Conservation (phyloP, 2,888 invertebrate species). For the Lathronympha strigana region DNA sequence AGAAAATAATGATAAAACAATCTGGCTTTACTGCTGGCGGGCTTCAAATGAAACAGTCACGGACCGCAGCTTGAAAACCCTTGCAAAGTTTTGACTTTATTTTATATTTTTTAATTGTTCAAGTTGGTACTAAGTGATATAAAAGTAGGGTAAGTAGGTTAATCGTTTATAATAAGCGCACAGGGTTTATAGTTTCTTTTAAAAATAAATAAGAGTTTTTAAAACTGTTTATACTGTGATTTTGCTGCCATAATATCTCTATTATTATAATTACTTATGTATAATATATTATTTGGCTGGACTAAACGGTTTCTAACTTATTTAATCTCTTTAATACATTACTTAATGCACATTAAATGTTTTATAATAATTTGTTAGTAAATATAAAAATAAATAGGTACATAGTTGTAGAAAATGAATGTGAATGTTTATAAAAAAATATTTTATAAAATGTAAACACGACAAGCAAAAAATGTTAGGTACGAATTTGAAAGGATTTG, state of each 20-base stretch:
- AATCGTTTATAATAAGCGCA: slow-evolving; percentile 29
- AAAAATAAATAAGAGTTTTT: slow-evolving; percentile 13
- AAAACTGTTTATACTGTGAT: slow-evolving; percentile 6
- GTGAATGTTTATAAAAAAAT: slow-evolving; percentile 18
- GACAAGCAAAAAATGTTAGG: background rate
- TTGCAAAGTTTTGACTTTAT: background rate
- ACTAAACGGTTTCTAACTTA: slow-evolving; percentile 4
- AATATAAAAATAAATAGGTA: background rate
- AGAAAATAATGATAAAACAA: too few relatives aligned
- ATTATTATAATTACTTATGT: background rate
- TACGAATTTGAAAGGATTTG: background rate
- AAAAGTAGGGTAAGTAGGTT: slow-evolving; percentile 32
- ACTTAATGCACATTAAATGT: slow-evolving; percentile 5
- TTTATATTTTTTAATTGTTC: background rate
- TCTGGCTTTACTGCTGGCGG: too few relatives aligned
- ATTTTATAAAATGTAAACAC: slow-evolving; percentile 14
- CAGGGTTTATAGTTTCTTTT: slow-evolving; percentile 35
- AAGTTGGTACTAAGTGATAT: slow-evolving; percentile 23
- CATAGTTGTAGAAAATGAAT: slow-evolving; percentile 5
- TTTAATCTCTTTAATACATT: background rate
- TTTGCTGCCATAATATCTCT: background rate
- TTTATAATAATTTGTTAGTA: background rate
- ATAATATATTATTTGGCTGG: background rate
- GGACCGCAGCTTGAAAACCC: background rate
- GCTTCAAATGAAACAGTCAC: too few relatives aligned